These are phyloP conservation scores for Hystrix cristata DNA, from an alignment of 2,113 vertebrate species.

Conservation along the genomic window DNA sequence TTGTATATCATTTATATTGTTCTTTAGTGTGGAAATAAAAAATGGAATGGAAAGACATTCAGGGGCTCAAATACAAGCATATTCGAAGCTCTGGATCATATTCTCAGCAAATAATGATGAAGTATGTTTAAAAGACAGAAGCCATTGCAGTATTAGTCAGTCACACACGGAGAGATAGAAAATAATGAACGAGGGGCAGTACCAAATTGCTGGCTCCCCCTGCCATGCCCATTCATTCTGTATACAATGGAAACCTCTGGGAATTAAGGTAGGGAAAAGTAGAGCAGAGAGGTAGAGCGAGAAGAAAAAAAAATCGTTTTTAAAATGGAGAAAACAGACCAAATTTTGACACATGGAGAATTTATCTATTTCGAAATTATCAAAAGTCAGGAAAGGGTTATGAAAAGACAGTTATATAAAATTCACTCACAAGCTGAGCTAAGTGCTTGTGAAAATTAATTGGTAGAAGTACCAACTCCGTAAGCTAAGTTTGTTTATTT, in stretches of 20 bases:
- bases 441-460: background rate
- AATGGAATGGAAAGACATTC: background rate
- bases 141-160: background rate
- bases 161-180: background rate
- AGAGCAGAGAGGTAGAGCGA: background rate
- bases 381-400: background rate
- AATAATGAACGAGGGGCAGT: background rate
- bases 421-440: background rate
- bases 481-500: background rate
- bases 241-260: background rate
- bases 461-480: background rate
- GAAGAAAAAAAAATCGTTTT: background rate
- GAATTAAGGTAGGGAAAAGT: background rate
- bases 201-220: background rate
- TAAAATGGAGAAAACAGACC: background rate
- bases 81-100: background rate
- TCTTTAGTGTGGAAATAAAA: background rate
- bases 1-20: conserved; percentile 9
- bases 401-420: background rate
- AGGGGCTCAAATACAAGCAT: background rate
- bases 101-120: background rate
- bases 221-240: background rate
- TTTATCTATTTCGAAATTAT: background rate
- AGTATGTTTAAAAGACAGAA: conserved; percentile 10
- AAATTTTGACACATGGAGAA: background rate